phyloP scores from a whole-genome alignment of 2,113 vertebrate genomes.

The Columbina picui region DNA sequence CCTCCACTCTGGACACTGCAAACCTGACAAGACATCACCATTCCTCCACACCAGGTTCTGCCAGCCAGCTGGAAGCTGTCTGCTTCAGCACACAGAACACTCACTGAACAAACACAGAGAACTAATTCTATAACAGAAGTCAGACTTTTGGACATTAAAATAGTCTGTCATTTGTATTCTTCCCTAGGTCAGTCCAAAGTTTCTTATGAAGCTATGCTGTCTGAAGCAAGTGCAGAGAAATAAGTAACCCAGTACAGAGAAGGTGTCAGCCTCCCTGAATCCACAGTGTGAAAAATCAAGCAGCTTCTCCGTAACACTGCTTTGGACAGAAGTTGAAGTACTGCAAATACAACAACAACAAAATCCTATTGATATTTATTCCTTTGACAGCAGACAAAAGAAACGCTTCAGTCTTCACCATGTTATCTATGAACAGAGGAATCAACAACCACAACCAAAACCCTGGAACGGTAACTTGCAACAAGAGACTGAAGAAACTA shows the following conservation, averaged over 20 bases:
- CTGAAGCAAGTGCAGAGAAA: background rate
- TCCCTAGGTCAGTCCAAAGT: background rate
- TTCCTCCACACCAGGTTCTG: background rate
- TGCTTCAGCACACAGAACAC: background rate
- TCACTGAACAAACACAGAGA: background rate
- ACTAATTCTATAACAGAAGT: background rate
- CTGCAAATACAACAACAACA: background rate
- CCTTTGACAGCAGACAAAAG: background rate
- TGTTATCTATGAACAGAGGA: background rate
- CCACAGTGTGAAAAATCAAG: background rate
- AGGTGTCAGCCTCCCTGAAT: background rate
- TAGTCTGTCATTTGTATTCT: background rate
- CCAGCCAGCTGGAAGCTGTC: background rate
- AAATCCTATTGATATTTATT: background rate
- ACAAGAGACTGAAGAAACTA: background rate
- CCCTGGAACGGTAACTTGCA: background rate
- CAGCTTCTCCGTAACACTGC: background rate
- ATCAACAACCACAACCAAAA: background rate
- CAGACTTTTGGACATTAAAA: background rate
- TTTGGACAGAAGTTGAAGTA: background rate
- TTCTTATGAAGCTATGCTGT: background rate
- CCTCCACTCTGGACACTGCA: background rate
- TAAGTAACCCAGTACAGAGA: background rate
- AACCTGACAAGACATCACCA: background rate
- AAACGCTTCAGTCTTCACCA: background rate